These are phyloP conservation scores for Zygaena filipendulae DNA, from an alignment of 2,888 invertebrate species.

Conservation along the genomic window DNA sequence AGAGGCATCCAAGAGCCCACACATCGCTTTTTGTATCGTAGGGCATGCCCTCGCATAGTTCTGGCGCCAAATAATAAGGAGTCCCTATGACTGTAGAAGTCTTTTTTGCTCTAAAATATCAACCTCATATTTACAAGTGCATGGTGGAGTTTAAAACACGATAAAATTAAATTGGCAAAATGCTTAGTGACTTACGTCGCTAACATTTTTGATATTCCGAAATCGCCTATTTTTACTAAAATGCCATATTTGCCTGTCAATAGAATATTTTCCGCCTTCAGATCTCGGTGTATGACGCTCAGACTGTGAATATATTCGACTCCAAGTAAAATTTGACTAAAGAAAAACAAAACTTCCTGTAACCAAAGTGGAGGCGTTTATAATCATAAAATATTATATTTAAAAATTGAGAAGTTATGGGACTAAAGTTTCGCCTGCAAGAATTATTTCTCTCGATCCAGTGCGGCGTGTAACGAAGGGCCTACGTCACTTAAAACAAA, in stretches of 20 bases:
- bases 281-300: conserved; percentile 83
- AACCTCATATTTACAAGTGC: conserved; percentile 1
- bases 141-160: too few species aligned
- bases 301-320: conserved; percentile 83
- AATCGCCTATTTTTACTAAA: conserved; percentile 84
- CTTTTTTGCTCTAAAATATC: conserved; percentile 64
- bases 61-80: conserved; percentile 87
- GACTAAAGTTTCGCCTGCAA: too few species aligned
- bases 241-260: conserved; percentile 74
- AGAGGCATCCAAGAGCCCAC: conserved; percentile 87
- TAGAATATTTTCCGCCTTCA: conserved; percentile 88
- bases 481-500: too few species aligned
- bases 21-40: conserved; percentile 86
- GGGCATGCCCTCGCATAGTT: conserved; percentile 79
- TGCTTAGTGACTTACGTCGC: conserved; percentile 48
- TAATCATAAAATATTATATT: too few species aligned
- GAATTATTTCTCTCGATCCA: too few species aligned
- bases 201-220: conserved; percentile 84
- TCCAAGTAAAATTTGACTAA: conserved; percentile 79
- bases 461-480: too few species aligned
- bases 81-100: conserved; percentile 79
- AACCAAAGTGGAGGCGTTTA: too few species aligned
- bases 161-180: neutral
- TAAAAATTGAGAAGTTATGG: too few species aligned
- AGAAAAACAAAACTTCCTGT: conserved; percentile 75